Conservation (phyloP, 2,113 vertebrate species). For the Hydropotes inermis region DNA sequence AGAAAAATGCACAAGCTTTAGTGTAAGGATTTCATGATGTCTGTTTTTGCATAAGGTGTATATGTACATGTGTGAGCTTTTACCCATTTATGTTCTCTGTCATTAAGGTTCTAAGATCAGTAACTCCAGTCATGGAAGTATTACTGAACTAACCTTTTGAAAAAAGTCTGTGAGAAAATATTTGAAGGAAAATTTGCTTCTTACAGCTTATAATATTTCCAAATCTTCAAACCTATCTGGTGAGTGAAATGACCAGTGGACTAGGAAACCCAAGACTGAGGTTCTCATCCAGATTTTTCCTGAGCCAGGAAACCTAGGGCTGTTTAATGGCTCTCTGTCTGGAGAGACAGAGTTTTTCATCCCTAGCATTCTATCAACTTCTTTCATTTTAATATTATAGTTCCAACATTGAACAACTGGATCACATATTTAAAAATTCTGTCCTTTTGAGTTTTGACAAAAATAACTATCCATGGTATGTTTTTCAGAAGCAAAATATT, state of each 20-base stretch:
- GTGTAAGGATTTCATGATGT: background rate
- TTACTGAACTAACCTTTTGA: background rate
- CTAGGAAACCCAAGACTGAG: background rate
- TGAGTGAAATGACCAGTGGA: background rate
- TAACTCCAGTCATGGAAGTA: background rate
- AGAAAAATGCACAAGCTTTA: background rate
- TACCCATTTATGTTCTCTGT: background rate
- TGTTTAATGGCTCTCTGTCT: background rate
- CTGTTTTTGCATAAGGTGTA: background rate
- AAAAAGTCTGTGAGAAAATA: background rate
- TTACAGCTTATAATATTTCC: background rate
- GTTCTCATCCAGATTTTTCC: background rate
- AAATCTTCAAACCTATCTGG: background rate
- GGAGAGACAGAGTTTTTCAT: background rate
- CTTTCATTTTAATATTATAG: background rate
- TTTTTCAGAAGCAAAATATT: slow-evolving; percentile 18
- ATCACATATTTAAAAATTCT: background rate
- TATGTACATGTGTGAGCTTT: background rate
- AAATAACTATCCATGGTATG: background rate
- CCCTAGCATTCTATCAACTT: background rate
- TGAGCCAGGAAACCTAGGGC: background rate
- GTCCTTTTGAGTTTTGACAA: background rate
- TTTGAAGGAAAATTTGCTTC: background rate
- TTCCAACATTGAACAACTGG: background rate
- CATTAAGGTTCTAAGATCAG: background rate